Evolutionary conservation across 2,888 invertebrate species (phyloP), one percentile per base, ranked within the genome.

Genomic region (Osmoderma eremita): DNA sequence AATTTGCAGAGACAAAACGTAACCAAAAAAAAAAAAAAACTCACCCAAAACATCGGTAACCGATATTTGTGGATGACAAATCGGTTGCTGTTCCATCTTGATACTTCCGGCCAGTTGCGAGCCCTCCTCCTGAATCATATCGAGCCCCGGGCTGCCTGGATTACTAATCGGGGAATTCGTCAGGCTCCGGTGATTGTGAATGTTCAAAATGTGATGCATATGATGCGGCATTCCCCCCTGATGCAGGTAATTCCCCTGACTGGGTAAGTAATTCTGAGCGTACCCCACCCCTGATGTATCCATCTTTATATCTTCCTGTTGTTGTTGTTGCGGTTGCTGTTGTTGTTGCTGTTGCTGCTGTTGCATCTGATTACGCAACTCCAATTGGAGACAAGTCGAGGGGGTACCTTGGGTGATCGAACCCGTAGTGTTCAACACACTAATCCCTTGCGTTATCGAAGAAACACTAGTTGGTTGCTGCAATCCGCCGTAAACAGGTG

Each of bases 21-120:
- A n/a, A n/a, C n/a, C n/a, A 2, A 30, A 30, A 30, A 30, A 6
- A 30, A 6, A 49, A 39, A 30, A 53, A 12, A 8, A 71, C 72
- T 73, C 70, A 79, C 96, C 96, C 63, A 93, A 86, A 62, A 95
- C 95, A 79, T 97, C 96, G 0, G 97, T 97, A 8, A 97, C 87
- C 74, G 94, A 95, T 69, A 97, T 97, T 81, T 95, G 95, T 0
- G 97, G 95, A 79, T 92, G 89, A 48, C 75, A 72, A 13, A 75
- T 64, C 6, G 67, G 77, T 74, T 73, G 77, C 79, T 68, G 78
- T 76, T 71, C 82, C 79, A 72, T 75, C 80, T 78, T 70, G 76
- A 82, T 74, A 13, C 24, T 61, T 5, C 50, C 1, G 77, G 83
- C 73, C 77, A 76, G 81, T 0, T 85, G 85, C 0, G 88, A 88